Base-by-base conservation (phyloP, 2,113 vertebrate species). In the Eulemur macaco region DNA sequence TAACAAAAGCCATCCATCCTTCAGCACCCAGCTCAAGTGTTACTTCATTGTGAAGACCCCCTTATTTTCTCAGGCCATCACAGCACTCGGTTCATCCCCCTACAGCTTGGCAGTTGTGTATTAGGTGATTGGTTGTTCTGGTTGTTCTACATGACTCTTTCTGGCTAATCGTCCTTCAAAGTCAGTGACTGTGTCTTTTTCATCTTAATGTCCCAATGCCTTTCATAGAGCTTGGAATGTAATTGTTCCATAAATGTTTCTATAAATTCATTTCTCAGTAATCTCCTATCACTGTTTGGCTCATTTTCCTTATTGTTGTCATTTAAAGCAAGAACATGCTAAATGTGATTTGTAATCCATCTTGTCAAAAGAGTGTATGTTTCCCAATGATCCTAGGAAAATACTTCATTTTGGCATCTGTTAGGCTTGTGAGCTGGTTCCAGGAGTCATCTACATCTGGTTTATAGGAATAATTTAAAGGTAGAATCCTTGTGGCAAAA, bases 331-430 rank as follows among this genome's bases (percentile, higher is more conserved):
- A 52, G 7, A 37, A 39, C 6, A 9, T 86, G 42, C 76, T 92
- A 85, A 96, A 76, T 88, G 82, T 82, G 31, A 3, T 93, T 89
- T 58, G 77, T 97, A 92, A 95, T 97, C 92, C 45, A 71, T 97
- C 94, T 95, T 97, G 96, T 95, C 81, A 96, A 89, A 97, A 90
- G 77, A 69, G 8, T 89, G 0, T 87, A 37, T 92, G 56, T 95
- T 98, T 97, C 95, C 87, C 88, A 97, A 6, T 91, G 96, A 89
- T 85, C 20, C 89, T 50, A 96, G 95, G 95, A 97, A 97, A 39
- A 50, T 74, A 77, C 58, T 95, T 73, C n/a, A 42, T 37, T 81
- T 21, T 58, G 54, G 8, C 25, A 68, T 69, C 31, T 94, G 0
- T 84, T 63, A 63, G 47, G 34, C 27, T 74, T 69, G 6, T 42